A percentile compares a stretch with the other conserved stretches of the same genome.
phyloP scores from a whole-genome alignment of 1,140 invertebrate species.

The Copidosoma floridanum region DNA sequence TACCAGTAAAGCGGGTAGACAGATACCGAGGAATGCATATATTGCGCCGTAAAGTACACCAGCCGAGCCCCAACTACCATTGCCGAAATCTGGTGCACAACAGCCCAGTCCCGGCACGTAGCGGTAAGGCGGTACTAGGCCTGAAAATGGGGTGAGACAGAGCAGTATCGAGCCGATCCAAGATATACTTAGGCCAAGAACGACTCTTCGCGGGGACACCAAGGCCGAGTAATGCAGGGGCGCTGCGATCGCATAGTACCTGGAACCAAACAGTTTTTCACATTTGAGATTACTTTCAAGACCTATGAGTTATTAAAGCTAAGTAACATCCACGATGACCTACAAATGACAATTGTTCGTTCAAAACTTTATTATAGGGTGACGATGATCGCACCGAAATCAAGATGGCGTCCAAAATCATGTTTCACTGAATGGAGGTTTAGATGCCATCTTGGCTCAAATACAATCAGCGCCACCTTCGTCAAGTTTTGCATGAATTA shows the following conservation, averaged over 20 bases:
- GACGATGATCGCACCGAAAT: too few species aligned
- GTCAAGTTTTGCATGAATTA: too few species aligned
- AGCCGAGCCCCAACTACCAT: conserved; percentile 52
- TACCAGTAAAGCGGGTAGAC: conserved; percentile 68
- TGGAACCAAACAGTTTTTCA: too few species aligned
- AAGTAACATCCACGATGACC: too few species aligned
- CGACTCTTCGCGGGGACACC: conserved; percentile 64
- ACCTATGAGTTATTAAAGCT: too few species aligned
- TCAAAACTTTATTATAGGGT: too few species aligned
- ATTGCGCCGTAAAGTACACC: conserved; percentile 62
- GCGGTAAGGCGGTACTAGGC: conserved; percentile 50
- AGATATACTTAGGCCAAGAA: conserved; percentile 51
- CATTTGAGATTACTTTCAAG: too few species aligned
- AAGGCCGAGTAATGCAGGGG: conserved; percentile 74
- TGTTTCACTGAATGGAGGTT: too few species aligned
- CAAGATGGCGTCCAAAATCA: too few species aligned
- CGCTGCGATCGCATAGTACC: conserved; percentile 73
- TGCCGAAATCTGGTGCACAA: conserved; percentile 68
- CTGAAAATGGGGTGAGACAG: conserved; percentile 52
- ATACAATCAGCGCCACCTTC: too few species aligned
- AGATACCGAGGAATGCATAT: conserved; percentile 65
- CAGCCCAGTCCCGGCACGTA: conserved; percentile 61
- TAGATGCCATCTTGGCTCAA: too few species aligned
- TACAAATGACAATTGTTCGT: too few species aligned
- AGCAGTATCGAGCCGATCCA: conserved; percentile 56